Percentiles rank a stretch among this genome's conserved stretches.
phyloP scores from a whole-genome alignment of 2,797 vertebrate genomes.

The Echiichthys vipera region DNA sequence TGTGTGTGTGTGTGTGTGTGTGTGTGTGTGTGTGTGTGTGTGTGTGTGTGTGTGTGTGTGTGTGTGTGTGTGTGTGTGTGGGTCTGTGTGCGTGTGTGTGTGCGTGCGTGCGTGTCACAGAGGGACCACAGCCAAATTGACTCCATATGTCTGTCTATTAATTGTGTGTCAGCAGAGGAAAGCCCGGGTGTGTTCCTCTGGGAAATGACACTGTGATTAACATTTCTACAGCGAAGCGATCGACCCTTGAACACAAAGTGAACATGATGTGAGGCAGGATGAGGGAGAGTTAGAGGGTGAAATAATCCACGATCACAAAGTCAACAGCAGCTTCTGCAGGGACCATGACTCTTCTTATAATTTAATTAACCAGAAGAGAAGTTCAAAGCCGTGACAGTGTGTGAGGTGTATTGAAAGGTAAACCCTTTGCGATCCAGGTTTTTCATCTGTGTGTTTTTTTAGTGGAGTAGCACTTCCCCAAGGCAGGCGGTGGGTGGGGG shows the following conservation, averaged over 20 bases:
- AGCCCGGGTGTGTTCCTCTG: conserved; percentile 83
- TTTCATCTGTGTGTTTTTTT: conserved; percentile 1
- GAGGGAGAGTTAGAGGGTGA: conserved; percentile 19
- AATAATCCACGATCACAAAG: conserved; percentile 28
- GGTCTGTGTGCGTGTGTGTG: conserved; percentile 21
- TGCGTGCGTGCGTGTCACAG: conserved; percentile 61
- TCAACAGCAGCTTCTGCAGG: conserved; percentile 14
- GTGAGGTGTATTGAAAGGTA: neutral
- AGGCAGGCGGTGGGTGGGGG: neutral
- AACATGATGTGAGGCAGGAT: conserved; percentile 40
- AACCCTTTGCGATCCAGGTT: conserved; percentile 4
- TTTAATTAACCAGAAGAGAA: conserved; percentile 47
- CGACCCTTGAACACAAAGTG: conserved; percentile 43
- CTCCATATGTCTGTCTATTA: conserved; percentile 99
- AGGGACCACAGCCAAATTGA: conserved; percentile 90
- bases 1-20: conserved; percentile 18
- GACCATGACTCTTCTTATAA: conserved; percentile 12
- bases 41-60: conserved; percentile 24
- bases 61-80: conserved; percentile 30
- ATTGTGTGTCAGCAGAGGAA: conserved; percentile 92
- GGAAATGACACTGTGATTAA: conserved; percentile 94
- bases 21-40: conserved; percentile 21
- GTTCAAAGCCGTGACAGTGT: conserved; percentile 14
- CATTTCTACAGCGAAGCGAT: conserved; percentile 81
- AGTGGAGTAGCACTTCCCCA: neutral